These are phyloP conservation scores for Scatophagus argus DNA, from an alignment of 2,113 vertebrate species.

Conservation along the genomic window DNA sequence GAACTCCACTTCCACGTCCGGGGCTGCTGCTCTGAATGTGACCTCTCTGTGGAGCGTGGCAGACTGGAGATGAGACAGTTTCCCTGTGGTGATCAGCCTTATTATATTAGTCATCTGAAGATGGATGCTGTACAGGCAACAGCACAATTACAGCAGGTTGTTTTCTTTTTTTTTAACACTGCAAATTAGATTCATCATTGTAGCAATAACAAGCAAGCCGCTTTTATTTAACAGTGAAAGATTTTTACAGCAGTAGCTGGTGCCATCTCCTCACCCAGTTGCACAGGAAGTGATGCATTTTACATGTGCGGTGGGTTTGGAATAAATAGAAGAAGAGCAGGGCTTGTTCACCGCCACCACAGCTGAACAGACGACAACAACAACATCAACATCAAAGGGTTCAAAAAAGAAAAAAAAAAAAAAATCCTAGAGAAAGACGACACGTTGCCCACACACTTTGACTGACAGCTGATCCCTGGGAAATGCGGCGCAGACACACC, in stretches of 20 bases:
- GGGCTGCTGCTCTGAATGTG: background rate
- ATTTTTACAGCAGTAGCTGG: background rate
- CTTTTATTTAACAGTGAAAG: background rate
- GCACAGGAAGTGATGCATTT: constrained; percentile 43
- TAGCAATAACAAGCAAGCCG: background rate
- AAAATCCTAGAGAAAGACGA: constrained; percentile 34
- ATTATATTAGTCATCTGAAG: background rate
- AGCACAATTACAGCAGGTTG: background rate
- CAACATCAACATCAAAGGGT: constrained; percentile 39
- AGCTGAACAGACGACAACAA: constrained; percentile 47
- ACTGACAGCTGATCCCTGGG: constrained; percentile 63
- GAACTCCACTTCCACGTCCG: background rate
- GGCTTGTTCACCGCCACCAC: constrained; percentile 3
- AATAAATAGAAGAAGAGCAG: constrained; percentile 53
- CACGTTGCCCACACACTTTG: constrained; percentile 50
- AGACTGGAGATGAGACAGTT: background rate
- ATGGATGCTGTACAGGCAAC: background rate
- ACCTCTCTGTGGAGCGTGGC: constrained; percentile 8
- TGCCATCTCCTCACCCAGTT: background rate
- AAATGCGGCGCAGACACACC: constrained; percentile 38
- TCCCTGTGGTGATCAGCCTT: background rate
- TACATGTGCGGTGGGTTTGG: constrained; percentile 23
- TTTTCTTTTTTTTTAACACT: background rate
- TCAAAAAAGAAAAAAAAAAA: constrained; percentile 9
- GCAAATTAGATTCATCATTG: background rate